A percentile compares a stretch with the other conserved stretches of the same genome.
phyloP scores from a whole-genome alignment of 2,797 vertebrate species.

The Ptychobarbus kaznakovi region DNA sequence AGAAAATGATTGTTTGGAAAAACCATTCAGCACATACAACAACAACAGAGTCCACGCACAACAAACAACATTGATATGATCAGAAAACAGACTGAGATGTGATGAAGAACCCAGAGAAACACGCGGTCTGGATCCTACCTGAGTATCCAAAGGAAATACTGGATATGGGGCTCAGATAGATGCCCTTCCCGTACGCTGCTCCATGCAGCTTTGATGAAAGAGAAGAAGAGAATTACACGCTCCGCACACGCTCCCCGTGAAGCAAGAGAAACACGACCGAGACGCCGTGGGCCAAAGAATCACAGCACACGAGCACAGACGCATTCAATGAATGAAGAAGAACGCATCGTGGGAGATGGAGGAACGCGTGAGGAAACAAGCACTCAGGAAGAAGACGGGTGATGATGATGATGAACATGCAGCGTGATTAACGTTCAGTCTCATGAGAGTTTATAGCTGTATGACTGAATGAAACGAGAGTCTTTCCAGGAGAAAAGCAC shows the following conservation, averaged over 20 bases:
- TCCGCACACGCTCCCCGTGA: background rate
- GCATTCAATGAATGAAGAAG: background rate
- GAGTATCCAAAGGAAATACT: conserved; percentile 99
- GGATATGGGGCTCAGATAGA: conserved; percentile 99
- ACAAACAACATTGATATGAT: background rate
- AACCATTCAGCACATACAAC: background rate
- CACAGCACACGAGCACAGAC: background rate
- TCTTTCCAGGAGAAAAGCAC: background rate
- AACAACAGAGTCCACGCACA: background rate
- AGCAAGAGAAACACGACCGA: conserved; percentile 13
- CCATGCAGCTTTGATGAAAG: conserved; percentile 97
- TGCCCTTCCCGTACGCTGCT: conserved; percentile 99
- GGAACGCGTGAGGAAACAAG: background rate
- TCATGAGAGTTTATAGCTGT: background rate
- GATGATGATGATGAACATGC: background rate
- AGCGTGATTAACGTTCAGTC: background rate
- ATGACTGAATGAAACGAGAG: background rate
- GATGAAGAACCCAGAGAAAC: background rate
- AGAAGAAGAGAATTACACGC: conserved; percentile 78
- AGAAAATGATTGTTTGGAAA: background rate
- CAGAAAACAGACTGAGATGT: background rate
- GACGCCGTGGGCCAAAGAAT: background rate
- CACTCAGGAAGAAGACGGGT: background rate
- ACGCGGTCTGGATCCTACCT: conserved; percentile 82
- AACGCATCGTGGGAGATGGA: background rate